A percentile compares a stretch with the other conserved stretches of the same genome.
phyloP scores from a whole-genome alignment of 2,113 vertebrate genomes.

The Phylloscopus trochilus region DNA sequence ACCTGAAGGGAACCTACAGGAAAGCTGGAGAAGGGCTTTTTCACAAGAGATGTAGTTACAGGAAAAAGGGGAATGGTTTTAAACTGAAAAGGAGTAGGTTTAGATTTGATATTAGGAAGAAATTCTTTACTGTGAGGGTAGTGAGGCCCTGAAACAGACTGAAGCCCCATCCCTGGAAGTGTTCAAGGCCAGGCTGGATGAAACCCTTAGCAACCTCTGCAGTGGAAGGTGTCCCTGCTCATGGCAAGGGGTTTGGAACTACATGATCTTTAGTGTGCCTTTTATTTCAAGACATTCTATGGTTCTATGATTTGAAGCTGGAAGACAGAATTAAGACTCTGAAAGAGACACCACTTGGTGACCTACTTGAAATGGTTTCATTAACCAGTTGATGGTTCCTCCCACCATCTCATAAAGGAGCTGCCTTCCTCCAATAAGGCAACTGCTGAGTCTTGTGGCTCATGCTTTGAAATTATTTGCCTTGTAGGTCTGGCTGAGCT shows the following conservation, averaged over 20 bases:
- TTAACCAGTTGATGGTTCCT: not conserved
- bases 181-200: not conserved
- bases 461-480: not conserved
- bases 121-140: not conserved
- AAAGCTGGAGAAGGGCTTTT: not conserved
- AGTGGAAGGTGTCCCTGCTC: not conserved
- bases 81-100: not conserved
- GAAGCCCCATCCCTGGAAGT: not conserved
- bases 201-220: not conserved
- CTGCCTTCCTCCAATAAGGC: not conserved
- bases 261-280: not conserved
- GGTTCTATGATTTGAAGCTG: not conserved
- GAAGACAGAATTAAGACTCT: not conserved
- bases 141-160: not conserved
- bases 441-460: fast-evolving
- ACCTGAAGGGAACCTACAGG: not conserved
- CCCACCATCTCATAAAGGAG: not conserved
- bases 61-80: not conserved
- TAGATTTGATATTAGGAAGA: not conserved
- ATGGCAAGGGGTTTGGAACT: not conserved
- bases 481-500: not conserved
- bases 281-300: not conserved
- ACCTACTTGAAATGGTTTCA: not conserved
- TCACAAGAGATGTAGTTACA: not conserved
- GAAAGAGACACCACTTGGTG: not conserved